A percentile compares a stretch with the other conserved stretches of the same genome.
These are phyloP conservation scores for Poeciliopsis infans DNA, from an alignment of 2,797 vertebrate genomes.

Conservation along the genomic window DNA sequence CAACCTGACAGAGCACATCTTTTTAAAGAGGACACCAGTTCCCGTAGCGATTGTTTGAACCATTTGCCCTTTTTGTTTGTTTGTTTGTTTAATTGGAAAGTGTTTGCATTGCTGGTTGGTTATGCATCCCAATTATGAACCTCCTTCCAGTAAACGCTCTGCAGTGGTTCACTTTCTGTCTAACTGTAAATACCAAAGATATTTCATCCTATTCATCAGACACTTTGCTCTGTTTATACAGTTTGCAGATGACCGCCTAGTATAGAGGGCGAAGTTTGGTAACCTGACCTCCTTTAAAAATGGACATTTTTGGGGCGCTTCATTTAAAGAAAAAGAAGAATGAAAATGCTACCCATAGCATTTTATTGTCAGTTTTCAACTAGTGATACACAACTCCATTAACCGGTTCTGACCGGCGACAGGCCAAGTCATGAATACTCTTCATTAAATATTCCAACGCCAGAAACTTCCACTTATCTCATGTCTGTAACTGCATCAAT, in stretches of 20 bases:
- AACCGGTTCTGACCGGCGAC: neutral
- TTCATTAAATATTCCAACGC: neutral
- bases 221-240: neutral
- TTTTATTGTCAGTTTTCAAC: neutral
- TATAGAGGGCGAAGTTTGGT: neutral
- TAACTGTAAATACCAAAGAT: neutral
- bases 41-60: conserved; percentile 66
- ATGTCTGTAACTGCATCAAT: neutral
- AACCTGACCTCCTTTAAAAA: neutral
- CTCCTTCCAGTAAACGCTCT: neutral
- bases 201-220: neutral
- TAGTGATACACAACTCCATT: neutral
- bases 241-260: neutral
- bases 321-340: neutral
- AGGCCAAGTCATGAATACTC: too few species aligned
- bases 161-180: neutral
- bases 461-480: neutral
- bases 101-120: neutral
- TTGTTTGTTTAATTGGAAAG: conserved; percentile 13
- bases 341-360: neutral
- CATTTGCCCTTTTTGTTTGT: conserved; percentile 33
- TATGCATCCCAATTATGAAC: neutral
- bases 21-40: conserved; percentile 58
- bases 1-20: conserved; percentile 59
- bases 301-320: neutral